Evolutionary conservation across 92 coral and sea anemone species (phyloP), one percentile per base, ranked within the genome.

Genomic region (Plumapathes pennacea): DNA sequence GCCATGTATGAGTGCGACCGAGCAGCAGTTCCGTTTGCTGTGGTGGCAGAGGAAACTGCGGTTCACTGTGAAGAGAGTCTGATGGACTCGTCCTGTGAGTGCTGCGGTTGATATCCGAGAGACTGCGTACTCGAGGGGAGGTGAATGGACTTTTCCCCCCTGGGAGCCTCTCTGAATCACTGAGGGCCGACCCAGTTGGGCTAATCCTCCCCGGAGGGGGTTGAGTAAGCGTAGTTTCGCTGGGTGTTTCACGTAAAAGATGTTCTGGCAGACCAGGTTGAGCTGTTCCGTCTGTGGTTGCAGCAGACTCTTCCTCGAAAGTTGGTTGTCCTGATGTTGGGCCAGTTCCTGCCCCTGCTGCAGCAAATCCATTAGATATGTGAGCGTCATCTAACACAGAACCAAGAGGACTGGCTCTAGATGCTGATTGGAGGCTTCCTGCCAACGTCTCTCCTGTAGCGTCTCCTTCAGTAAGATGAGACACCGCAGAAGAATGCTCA

Each of bases 381-480:
- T n/a, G n/a, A n/a, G n/a, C n/a, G n/a, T n/a, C 10, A n/a, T 65
- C 72, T 12, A 51, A 37, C 12, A 53, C 73, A 24, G 73, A 66
- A 4, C 73, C 66, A 3, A 54, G 50, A 27, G 76, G 83, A 48
- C 69, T 67, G 30, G 76, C 69, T 33, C 83, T 58, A 39, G 63
- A 13, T 23, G 55, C 38, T 4, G 69, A 48, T 21, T 57, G 76
- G 38, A 15, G 26, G 56, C 60, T n/a, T n/a, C n/a, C n/a, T n/a
- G n/a, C n/a, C n/a, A n/a, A n/a, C n/a, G n/a, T n/a, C 17, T 38
- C 24, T 40, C 42, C 73, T 10, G 5, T 14, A 3, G 51, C 40
- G 23, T 10, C 25, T 33, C 14, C 37, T 11, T 66, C 63, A 27
- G 62, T 17, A 9, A 30, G 19, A 8, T 34, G 40, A 21, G 61